Evolutionary conservation across 2,888 invertebrate species (phyloP).

Genomic region (Rhagonycha lutea): DNA sequence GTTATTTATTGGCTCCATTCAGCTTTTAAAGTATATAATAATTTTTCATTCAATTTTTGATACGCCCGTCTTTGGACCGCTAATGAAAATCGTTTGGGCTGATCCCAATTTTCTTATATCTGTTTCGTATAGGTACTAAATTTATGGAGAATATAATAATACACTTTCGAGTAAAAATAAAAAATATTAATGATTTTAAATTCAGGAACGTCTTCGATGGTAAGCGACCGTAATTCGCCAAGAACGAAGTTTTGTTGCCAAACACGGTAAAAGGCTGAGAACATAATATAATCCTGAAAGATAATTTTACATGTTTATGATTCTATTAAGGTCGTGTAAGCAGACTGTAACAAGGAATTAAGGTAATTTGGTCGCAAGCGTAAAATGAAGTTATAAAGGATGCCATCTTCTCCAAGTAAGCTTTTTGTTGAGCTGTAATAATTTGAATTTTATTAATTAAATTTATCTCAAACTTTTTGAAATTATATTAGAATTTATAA

Average conservation of each 20-base stretch:
- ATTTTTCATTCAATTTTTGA: neutral
- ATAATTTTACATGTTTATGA: constrained; percentile 48
- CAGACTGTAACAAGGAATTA: constrained; percentile 48
- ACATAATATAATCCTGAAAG: constrained; percentile 22
- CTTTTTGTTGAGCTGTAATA: constrained; percentile 49
- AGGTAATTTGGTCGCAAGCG: constrained; percentile 50
- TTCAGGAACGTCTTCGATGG: neutral
- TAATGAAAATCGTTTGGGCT: neutral
- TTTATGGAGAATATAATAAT: neutral
- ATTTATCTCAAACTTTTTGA: constrained; percentile 32
- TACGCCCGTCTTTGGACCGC: neutral
- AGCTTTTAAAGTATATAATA: neutral
- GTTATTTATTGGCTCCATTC: neutral
- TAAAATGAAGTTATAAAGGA: constrained; percentile 52
- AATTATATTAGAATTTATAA: constrained; percentile 1
- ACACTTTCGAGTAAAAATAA: neutral
- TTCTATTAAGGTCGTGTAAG: constrained; percentile 48
- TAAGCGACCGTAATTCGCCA: too few relatives aligned
- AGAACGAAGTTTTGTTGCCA: neutral
- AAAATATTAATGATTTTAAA: neutral
- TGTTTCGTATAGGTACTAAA: neutral
- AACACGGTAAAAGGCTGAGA: neutral
- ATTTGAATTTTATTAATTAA: constrained; percentile 48
- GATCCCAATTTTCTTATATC: neutral
- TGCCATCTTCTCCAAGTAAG: constrained; percentile 42